These are phyloP conservation scores for Sturnira hondurensis DNA, from an alignment of 2,113 vertebrate genomes.

Conservation along the genomic window DNA sequence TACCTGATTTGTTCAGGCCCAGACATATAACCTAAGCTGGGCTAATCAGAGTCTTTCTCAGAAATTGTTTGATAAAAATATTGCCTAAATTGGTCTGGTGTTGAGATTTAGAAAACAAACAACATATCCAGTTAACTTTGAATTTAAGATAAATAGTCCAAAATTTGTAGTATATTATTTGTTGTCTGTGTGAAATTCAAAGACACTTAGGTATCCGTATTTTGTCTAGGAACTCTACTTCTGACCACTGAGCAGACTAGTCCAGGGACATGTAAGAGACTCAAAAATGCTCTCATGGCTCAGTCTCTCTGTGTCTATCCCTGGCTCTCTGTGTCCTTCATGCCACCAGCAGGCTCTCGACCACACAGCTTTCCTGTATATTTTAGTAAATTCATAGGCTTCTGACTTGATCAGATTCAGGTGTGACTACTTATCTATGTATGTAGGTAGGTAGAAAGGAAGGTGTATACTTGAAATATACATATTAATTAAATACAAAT, in stretches of 20 bases:
- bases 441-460: too few relatives aligned
- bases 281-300: too few relatives aligned
- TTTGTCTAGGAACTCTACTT: neutral
- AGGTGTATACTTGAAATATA: neutral
- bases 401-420: too few relatives aligned
- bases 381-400: too few relatives aligned
- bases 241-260: neutral
- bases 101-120: neutral
- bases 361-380: too few relatives aligned
- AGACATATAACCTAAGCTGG: neutral
- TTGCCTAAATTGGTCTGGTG: neutral
- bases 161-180: neutral
- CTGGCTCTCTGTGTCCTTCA: too few relatives aligned
- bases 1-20: neutral
- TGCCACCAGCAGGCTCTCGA: too few relatives aligned
- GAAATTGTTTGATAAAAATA: neutral
- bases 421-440: too few relatives aligned
- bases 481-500: conserved; percentile 1
- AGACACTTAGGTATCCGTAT: neutral
- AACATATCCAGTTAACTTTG: neutral
- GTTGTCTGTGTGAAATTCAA: neutral
- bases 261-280: neutral
- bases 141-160: neutral
- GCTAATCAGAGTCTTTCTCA: neutral
- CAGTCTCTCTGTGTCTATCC: too few relatives aligned